phyloP scores from a whole-genome alignment of 2,113 vertebrate genomes.

The Vombatus ursinus region DNA sequence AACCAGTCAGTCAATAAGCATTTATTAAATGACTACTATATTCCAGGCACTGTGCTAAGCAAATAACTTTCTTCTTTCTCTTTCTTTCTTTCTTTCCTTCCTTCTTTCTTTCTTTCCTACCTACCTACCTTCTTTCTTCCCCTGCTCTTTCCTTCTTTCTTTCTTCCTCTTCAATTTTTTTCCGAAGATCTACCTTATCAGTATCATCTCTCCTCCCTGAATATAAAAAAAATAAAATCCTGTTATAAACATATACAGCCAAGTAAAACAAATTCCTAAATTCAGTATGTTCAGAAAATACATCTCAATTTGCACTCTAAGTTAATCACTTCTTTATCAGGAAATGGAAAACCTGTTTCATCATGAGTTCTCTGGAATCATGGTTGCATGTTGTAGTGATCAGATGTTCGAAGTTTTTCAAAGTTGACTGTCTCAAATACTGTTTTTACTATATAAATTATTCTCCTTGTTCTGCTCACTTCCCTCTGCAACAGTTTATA shows the following conservation, averaged over 20 bases:
- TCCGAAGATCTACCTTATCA: background rate
- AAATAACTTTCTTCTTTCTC: background rate
- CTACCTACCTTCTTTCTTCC: too few species aligned
- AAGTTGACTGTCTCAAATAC: background rate
- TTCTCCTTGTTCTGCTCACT: background rate
- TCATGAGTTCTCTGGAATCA: background rate
- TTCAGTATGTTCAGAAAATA: background rate
- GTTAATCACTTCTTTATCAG: background rate
- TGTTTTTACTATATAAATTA: background rate
- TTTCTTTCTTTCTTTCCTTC: too few species aligned
- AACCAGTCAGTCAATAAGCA: background rate
- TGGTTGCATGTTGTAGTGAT: background rate
- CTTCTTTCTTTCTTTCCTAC: too few species aligned
- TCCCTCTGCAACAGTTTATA: background rate
- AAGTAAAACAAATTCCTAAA: background rate
- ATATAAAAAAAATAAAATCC: background rate
- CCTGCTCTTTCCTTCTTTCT: too few species aligned
- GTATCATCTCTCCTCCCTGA: background rate
- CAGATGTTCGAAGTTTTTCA: background rate
- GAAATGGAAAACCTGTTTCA: background rate
- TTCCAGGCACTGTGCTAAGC: background rate
- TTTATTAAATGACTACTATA: background rate
- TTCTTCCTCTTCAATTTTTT: background rate
- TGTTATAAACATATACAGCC: background rate
- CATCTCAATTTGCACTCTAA: background rate